Conservation (phyloP, 2,113 vertebrate genomes). For the Gobio gobio region DNA sequence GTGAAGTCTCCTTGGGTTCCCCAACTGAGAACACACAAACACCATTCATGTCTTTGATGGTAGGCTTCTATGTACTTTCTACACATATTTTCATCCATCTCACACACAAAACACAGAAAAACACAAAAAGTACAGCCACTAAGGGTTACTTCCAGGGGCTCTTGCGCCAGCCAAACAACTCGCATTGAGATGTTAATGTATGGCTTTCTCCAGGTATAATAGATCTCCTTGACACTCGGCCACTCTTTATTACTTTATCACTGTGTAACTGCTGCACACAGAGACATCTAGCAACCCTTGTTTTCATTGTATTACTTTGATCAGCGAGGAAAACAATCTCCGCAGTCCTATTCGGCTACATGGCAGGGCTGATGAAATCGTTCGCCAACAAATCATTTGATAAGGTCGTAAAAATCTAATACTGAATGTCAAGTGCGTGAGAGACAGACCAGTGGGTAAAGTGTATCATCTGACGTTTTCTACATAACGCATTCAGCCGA, state of each 20-base stretch:
- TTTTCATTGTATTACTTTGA: conserved; percentile 6
- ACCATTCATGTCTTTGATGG: neutral
- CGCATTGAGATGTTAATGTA: neutral
- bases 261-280: neutral
- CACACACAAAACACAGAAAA: neutral
- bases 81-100: neutral
- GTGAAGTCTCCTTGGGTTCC: conserved; percentile 98
- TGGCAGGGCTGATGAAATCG: neutral
- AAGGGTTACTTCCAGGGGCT: neutral
- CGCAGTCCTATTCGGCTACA: neutral
- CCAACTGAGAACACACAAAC: conserved; percentile 83
- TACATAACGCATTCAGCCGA: neutral
- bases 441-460: conserved; percentile 5
- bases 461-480: conserved; percentile 14
- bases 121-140: neutral
- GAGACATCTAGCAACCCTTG: conserved; percentile 9
- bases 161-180: neutral
- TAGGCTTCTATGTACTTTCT: neutral
- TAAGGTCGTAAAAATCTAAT: conserved; percentile 37
- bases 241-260: conserved; percentile 11
- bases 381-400: conserved; percentile 27
- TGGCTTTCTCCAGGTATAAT: neutral
- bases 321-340: conserved; percentile 2
- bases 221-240: conserved; percentile 16
- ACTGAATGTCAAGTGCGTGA: conserved; percentile 15